Base-by-base conservation (phyloP, 2,888 invertebrate genomes). In the Sphinx pinastri region DNA sequence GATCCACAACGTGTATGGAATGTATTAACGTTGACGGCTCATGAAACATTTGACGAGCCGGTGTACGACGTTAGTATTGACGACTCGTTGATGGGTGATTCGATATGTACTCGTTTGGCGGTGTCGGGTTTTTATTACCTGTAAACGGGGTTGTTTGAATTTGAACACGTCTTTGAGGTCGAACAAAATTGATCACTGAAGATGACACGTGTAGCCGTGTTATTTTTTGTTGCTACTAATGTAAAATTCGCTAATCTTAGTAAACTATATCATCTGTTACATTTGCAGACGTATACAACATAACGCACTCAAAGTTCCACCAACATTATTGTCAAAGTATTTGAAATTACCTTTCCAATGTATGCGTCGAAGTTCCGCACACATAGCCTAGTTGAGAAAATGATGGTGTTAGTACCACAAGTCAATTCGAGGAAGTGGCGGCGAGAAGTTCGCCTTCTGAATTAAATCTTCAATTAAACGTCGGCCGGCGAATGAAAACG, bases 391-490 rank as follows among this genome's bases (percentile, higher is more conserved):
- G 38, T 47, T 52, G 12, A 57, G 47, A 57, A 13, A 38, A 19
- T 68, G 51, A 38, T 13, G 16, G 45, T 47, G 49, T 57, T 67
- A 60, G 58, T 54, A 77, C 77, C 74, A 67, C 71, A 71, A 74
- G 70, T 73, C 74, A 67, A 70, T 49, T 67, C 52, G 51, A n/a
- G n/a, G 68, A 68, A 71, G 69, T 54, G 52, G 69, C 60, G 71
- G 75, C 74, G 74, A 75, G 79, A 85, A 85, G 81, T 86, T 86
- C 81, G 79, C 77, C 80, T 79, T 81, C 76, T 73, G 79, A 81
- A 85, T 83, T 84, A 81, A 84, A 83, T 85, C 81, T 82, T 83
- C 84, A 85, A 87, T 84, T 86, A 84, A 85, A 84, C 78, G 78
- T 69, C 73, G 73, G 71, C 71, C 70, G 74, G 72, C 74, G 75